Conservation (phyloP, 2,113 vertebrate species). For the Cichladusa arquata region DNA sequence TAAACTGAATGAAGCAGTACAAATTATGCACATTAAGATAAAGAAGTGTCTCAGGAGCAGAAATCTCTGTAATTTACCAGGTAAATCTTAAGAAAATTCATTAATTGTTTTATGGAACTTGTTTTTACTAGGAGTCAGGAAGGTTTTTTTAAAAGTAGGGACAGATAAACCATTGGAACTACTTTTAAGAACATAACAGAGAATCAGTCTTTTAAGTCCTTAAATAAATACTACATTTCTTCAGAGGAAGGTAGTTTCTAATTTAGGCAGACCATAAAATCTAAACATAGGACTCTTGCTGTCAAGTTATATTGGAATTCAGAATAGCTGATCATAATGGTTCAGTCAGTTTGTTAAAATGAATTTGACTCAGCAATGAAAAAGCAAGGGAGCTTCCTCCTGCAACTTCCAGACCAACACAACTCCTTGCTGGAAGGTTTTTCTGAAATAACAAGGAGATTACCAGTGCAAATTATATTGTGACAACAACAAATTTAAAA, state of each 20-base stretch:
- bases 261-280: background rate
- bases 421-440: background rate
- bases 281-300: background rate
- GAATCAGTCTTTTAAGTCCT: background rate
- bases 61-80: background rate
- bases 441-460: background rate
- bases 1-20: background rate
- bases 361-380: background rate
- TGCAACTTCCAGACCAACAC: background rate
- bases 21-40: background rate
- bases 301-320: background rate
- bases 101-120: background rate
- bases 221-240: background rate
- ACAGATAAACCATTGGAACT: background rate
- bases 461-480: background rate
- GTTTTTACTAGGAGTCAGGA: background rate
- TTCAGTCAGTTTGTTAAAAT: conserved; percentile 21
- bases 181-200: background rate
- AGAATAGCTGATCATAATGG: background rate
- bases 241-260: background rate
- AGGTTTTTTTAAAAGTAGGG: background rate
- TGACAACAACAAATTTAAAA: background rate
- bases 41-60: background rate
- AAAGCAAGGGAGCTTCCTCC: background rate
- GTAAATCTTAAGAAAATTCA: background rate